phyloP scores from a whole-genome alignment of 2,888 invertebrate genomes.

The Dasysyrphus albostriatus region DNA sequence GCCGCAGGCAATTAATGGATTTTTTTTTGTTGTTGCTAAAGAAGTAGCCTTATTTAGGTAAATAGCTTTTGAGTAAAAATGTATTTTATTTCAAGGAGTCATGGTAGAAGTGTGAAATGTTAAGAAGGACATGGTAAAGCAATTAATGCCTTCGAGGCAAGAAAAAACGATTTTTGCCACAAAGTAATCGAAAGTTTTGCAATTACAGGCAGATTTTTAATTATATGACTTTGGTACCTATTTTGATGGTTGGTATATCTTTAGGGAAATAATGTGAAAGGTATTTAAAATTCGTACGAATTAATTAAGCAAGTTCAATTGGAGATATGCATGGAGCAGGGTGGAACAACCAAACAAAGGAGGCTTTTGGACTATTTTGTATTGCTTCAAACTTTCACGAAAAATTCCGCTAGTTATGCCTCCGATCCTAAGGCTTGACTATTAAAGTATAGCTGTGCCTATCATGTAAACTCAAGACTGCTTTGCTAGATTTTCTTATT shows the following conservation, averaged over 20 bases:
- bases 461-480: no score
- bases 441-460: no score
- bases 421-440: no score
- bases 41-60: conserved; percentile 64
- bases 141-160: conserved; percentile 57
- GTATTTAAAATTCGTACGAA: not conserved
- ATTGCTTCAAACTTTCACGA: no score
- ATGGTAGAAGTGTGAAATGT: conserved; percentile 31
- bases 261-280: not conserved
- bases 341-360: not conserved
- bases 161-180: conserved; percentile 49
- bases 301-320: not conserved
- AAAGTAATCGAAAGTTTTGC: conserved; percentile 71
- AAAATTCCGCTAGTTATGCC: no score
- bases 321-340: not conserved
- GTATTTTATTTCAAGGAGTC: not conserved
- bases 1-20: conserved; percentile 69
- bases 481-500: no score
- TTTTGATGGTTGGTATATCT: not conserved
- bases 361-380: not conserved
- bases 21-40: conserved; percentile 33
- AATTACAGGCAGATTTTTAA: conserved; percentile 60
- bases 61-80: conserved; percentile 63
- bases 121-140: conserved; percentile 58
- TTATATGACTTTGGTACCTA: conserved; percentile 29